Evolutionary conservation across 2,113 vertebrate genomes (phyloP).

Genomic region (Suncus etruscus): DNA sequence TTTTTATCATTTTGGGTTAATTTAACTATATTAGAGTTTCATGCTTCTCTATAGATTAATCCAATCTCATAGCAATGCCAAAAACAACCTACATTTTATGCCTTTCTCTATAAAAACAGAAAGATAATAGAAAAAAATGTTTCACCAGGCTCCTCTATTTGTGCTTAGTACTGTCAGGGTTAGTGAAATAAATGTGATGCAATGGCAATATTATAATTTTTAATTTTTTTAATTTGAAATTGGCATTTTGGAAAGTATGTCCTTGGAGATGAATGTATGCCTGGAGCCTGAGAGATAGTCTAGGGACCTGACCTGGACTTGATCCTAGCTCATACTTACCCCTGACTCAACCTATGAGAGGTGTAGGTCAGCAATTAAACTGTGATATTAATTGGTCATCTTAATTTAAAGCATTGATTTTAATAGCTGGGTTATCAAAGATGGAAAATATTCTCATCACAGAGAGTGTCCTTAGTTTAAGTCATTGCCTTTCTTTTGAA

Average conservation of each 20-base stretch:
- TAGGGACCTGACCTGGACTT: no score
- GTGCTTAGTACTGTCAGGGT: not conserved
- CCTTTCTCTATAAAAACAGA: slow-evolving; percentile 22
- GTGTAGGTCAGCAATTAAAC: not conserved
- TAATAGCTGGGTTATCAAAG: slow-evolving; percentile 11
- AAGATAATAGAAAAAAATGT: not conserved
- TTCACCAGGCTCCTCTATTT: not conserved
- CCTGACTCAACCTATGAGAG: no score
- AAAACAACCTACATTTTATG: slow-evolving; percentile 1
- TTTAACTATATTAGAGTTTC: slow-evolving; percentile 70
- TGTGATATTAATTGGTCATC: not conserved
- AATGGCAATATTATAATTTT: not conserved
- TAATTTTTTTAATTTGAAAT: not conserved
- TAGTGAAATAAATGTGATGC: not conserved
- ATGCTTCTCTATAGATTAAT: slow-evolving; percentile 32
- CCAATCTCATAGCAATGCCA: slow-evolving; percentile 53
- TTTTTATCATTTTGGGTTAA: slow-evolving; percentile 74
- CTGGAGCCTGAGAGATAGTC: no score
- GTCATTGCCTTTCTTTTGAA: slow-evolving; percentile 24
- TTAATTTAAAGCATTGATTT: slow-evolving; percentile 27
- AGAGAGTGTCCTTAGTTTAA: not conserved
- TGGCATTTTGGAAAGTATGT: no score
- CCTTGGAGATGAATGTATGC: no score
- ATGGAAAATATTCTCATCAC: not conserved
- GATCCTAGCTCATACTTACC: no score